Evolutionary conservation across 2,888 invertebrate genomes (phyloP).

Genomic region (Macropis europaea): DNA sequence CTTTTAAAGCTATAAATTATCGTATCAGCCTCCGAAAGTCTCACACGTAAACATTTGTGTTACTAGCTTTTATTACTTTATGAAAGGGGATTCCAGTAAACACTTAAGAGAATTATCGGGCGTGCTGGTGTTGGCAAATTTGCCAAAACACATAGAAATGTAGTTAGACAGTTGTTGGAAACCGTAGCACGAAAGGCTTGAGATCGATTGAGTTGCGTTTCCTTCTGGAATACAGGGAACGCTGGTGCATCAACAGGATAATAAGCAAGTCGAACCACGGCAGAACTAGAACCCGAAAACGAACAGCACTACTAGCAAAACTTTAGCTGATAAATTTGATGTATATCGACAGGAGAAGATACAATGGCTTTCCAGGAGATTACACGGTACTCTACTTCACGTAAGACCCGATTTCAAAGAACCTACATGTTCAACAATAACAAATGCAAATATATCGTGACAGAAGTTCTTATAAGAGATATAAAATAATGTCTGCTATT

Average conservation of each 20-base stretch:
- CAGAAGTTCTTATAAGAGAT: too few species aligned
- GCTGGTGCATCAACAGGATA: conserved; percentile 39
- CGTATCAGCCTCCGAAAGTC: too few species aligned
- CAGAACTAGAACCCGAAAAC: conserved; percentile 3
- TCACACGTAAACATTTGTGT: too few species aligned
- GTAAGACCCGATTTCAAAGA: not conserved
- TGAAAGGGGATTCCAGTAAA: not conserved
- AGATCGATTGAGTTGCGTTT: conserved; percentile 25
- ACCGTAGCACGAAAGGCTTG: not conserved
- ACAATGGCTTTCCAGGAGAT: not conserved
- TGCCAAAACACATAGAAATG: not conserved
- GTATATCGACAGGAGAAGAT: not conserved
- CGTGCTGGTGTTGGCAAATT: not conserved
- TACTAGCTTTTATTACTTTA: not conserved
- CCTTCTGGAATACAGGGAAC: not conserved
- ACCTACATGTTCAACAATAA: not conserved
- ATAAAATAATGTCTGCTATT: too few species aligned
- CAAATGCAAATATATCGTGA: too few species aligned
- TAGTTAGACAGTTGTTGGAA: conserved; percentile 11
- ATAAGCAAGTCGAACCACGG: conserved; percentile 40
- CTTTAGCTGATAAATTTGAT: conserved; percentile 11
- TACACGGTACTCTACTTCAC: not conserved
- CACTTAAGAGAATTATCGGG: not conserved
- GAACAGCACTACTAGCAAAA: not conserved
- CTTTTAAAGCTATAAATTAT: too few species aligned